A percentile compares a stretch with the other conserved stretches of the same genome.
Evolutionary conservation across 2,797 vertebrate genomes (phyloP).

Genomic region (Rhinella marina): DNA sequence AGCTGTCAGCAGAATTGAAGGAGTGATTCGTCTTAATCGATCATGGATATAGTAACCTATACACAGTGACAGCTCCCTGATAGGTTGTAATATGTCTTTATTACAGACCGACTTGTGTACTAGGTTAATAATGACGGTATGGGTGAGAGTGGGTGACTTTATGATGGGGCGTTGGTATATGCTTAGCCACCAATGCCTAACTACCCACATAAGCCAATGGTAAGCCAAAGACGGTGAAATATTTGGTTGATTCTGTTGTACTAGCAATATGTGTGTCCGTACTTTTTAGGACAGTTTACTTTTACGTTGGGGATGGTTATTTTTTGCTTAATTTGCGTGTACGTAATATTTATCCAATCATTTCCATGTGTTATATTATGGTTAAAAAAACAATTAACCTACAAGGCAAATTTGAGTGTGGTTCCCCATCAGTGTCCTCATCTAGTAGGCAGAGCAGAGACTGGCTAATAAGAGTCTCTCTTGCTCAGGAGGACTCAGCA

Average conservation of each 20-base stretch:
- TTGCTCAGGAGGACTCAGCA: background rate
- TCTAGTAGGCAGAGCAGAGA: background rate
- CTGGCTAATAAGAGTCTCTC: background rate
- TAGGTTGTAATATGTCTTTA: constrained; percentile 11
- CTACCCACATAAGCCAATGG: too few relatives aligned
- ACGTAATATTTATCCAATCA: too few relatives aligned
- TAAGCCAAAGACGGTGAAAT: too few relatives aligned
- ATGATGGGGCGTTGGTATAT: background rate
- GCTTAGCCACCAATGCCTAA: background rate
- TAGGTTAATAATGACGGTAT: background rate
- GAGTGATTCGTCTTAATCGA: constrained; percentile 30
- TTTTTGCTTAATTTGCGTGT: too few relatives aligned
- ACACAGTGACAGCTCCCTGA: constrained; percentile 22
- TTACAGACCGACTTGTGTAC: background rate
- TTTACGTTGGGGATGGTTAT: too few relatives aligned
- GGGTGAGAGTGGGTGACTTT: background rate
- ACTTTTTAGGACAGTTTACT: too few relatives aligned
- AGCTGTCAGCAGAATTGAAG: background rate
- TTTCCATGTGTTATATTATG: too few relatives aligned
- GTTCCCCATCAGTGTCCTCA: too few relatives aligned
- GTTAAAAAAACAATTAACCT: too few relatives aligned
- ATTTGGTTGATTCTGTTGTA: too few relatives aligned
- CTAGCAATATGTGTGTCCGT: too few relatives aligned
- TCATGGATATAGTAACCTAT: background rate
- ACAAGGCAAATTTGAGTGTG: too few relatives aligned